Evolutionary conservation across 1,140 invertebrate species (phyloP), one percentile per base, ranked within the genome.

Genomic region (Diorhabda sublineata): DNA sequence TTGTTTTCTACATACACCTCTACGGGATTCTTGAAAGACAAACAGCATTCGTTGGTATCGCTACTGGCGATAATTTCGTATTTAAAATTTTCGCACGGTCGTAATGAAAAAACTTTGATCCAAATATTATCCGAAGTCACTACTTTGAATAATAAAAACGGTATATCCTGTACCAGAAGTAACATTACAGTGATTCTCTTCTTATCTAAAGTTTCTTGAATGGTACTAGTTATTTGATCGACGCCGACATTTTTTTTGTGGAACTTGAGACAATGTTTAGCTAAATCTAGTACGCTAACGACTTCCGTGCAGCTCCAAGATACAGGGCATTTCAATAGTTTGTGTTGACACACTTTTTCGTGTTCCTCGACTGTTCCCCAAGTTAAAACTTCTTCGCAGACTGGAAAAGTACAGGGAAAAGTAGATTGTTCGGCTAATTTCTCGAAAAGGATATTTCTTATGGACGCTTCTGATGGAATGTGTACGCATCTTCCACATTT

Each of bases 161-260:
- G 63, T 26, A 11, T 57, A 6, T 8, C 26, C 41, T 64, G 8
- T 6, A 56, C 41, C 3, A 64, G 2, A 26, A 64, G 26, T 11
- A 64, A 45, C 63, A 64, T 52, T 4, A 64, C 42, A n/a, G 63
- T 64, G 9, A 64, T 45, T 11, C 9, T 64, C 7, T 42, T 64
- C 43, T 62, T 62, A 0, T 41, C 26, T 26, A 9, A 5, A 4
- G 45, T 44, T 43, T 9, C 45, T 45, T 64, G 45, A 26, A 64
- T 56, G 3, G 63, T 43, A 45, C 4, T 56, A 11, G 26, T 41
- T 42, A 57, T n/a, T 26, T 4, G 9, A 11, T 64, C 47, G 3
- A 56, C n/a, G 63, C 45, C 52, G n/a, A 64, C 63, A 45, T 64
- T 64, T 57, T 64, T 64, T 11, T 41, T 5, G 45, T 64, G 63